These are phyloP conservation scores for Drosophila repletoides DNA, from an alignment of 1,140 invertebrate genomes.

Conservation along the genomic window DNA sequence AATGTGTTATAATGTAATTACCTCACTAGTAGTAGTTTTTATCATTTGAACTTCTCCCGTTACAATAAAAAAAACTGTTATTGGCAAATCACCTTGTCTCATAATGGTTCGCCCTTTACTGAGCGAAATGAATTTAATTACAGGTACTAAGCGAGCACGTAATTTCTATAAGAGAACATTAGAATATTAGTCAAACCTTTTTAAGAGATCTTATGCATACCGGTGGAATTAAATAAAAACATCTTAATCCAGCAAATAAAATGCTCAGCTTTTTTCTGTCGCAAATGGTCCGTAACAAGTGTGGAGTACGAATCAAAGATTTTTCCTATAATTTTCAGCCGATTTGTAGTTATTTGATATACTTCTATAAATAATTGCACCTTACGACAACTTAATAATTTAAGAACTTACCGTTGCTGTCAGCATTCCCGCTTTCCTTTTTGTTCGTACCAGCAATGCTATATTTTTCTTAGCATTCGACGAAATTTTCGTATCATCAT, in stretches of 20 bases:
- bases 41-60: slow-evolving; percentile 44
- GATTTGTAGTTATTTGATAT: not conserved
- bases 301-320: slow-evolving; percentile 38
- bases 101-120: slow-evolving; percentile 34
- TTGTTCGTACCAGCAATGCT: slow-evolving; percentile 10
- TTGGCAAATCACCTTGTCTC: slow-evolving; percentile 20
- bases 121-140: slow-evolving; percentile 27
- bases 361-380: too few species aligned
- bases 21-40: not conserved
- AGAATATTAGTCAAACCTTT: not conserved
- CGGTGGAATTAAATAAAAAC: slow-evolving; percentile 29
- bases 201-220: slow-evolving; percentile 2
- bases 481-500: not conserved
- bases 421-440: slow-evolving; percentile 27
- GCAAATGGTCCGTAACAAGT: slow-evolving; percentile 13
- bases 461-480: not conserved
- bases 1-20: too few species aligned
- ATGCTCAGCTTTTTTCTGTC: slow-evolving; percentile 34
- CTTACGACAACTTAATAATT: too few species aligned
- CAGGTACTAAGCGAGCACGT: slow-evolving; percentile 46
- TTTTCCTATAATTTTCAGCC: slow-evolving; percentile 44
- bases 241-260: slow-evolving; percentile 34
- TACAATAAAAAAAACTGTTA: slow-evolving; percentile 38
- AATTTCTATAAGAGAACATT: slow-evolving; percentile 28
- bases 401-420: slow-evolving; percentile 17